Evolutionary conservation across 2,888 invertebrate species (phyloP), one percentile per base, ranked within the genome.

Genomic region (Deroplatys truncata): DNA sequence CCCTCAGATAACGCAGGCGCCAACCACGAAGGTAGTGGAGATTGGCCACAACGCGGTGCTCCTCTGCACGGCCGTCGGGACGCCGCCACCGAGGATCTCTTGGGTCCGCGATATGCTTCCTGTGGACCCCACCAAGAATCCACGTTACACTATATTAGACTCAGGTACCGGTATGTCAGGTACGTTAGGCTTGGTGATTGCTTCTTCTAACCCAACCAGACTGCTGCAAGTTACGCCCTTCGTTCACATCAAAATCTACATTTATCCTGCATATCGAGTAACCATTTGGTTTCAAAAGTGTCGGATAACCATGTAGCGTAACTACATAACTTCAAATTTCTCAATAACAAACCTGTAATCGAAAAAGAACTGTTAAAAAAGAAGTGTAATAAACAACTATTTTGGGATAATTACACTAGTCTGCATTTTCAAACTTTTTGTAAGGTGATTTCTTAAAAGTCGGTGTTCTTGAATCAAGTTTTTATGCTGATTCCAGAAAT

Each of bases 81-180:
- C 95, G 92, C 98, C 98, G 7, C 94, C 96, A 72, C 95, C 95
- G 20, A 95, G 95, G 92, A 97, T 99, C 92, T 96, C 97, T 91
- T 99, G 99, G 99, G 96, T 99, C 91, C 97, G 98, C 93, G 98
- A 99, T 94, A 96, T 97, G 93, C 95, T 98, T 92, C 99, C 98
- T 89, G 96, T 98, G 92, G 97, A 98, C 93, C 96, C 97, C 92
- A 95, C 95, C 91, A 95, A 96, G 91, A 98, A 98, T 94, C 96
- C 97, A 0, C 95, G 98, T 92, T 98, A 98, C 94, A 96, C 97
- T 88, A 95, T 98, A 90, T 84, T 89, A 82, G 90, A 90, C 84
- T 31, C 89, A 89, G 90, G 90, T 89, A 84, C 87, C 87, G 87
- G 88, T 56, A 87, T 83, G 85, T 84, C 84, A 88, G 89, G 88